Conservation (phyloP, 37 sponge, comb jelly and placozoan genomes). For the Agelas oroides region DNA sequence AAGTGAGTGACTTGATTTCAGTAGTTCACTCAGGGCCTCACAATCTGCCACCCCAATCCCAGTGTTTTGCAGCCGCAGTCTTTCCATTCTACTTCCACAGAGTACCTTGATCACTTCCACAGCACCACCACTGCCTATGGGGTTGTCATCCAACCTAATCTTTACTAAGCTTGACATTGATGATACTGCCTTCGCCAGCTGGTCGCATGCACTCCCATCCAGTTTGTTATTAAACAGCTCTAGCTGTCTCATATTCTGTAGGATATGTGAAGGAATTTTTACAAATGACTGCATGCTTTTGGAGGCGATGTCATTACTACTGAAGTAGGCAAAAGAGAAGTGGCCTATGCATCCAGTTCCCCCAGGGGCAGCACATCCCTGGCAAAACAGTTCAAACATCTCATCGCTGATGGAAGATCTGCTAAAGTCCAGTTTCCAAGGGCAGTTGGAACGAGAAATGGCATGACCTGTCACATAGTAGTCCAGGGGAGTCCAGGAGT, state of each 20-base stretch:
- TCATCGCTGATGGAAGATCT: neutral
- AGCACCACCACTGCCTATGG: conserved; percentile 20
- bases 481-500: conserved; percentile 6
- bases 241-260: neutral
- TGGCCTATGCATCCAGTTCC: neutral
- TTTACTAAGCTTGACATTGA: neutral
- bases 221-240: neutral
- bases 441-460: conserved; percentile 6
- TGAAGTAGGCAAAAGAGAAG: neutral
- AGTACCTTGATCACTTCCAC: conserved; percentile 1
- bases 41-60: conserved; percentile 1
- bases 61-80: neutral
- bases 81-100: neutral
- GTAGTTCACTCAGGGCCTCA: neutral
- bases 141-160: neutral
- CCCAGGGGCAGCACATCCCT: neutral
- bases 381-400: neutral
- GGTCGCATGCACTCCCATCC: conserved; percentile 3
- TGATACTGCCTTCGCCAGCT: neutral
- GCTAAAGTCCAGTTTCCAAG: neutral
- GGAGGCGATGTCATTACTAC: neutral
- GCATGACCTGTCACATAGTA: neutral
- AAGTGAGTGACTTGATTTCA: neutral
- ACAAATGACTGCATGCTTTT: neutral
- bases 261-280: neutral